Base-by-base conservation (phyloP, 1,140 invertebrate genomes). In the Spodoptera litura region DNA sequence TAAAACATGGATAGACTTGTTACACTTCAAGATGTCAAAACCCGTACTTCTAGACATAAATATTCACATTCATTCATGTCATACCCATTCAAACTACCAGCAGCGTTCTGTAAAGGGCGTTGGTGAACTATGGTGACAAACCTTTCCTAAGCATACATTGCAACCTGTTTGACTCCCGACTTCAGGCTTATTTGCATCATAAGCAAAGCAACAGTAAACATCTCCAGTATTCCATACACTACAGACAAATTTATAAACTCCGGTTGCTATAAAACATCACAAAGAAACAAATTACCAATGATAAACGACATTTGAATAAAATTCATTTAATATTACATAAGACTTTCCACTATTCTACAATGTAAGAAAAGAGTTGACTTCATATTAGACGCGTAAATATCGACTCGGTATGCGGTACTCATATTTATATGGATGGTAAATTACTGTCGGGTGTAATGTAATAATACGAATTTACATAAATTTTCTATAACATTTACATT, bases 401-500 rank as follows among this genome's bases (percentile, higher is more conserved):
- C 70, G 80, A 87, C 78, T 85, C 77, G 81, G 83, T 89, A 89
- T 87, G 90, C 85, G 79, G 83, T 81, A 83, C 84, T 89, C 85
- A 92, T 92, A 91, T 93, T 92, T 91, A 93, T 92, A 87, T 87
- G 86, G 78, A 49, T 87, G 87, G 84, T 89, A 87, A 89, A 94
- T 90, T 90, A 87, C 89, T 91, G 90, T 93, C 86, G 85, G 86
- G 83, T 84, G 89, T 92, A 93, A 94, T 94, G 91, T 94, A 94
- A 94, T 94, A 92, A 91, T 87, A 83, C 81, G 87, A 87, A 94
- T 94, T 94, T 92, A 92, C 91, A 93, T 94, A 94, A 90, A 94
- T 92, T 91, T 92, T 91, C 92, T 93, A 94, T 94, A 92, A 93
- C 89, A 94, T 94, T 94, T 94, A 92, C 91, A 94, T 94, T 89